A percentile compares a stretch with the other conserved stretches of the same genome.
These are phyloP conservation scores for Marisa cornuarietis DNA, from an alignment of 1,140 invertebrate species.

Conservation along the genomic window DNA sequence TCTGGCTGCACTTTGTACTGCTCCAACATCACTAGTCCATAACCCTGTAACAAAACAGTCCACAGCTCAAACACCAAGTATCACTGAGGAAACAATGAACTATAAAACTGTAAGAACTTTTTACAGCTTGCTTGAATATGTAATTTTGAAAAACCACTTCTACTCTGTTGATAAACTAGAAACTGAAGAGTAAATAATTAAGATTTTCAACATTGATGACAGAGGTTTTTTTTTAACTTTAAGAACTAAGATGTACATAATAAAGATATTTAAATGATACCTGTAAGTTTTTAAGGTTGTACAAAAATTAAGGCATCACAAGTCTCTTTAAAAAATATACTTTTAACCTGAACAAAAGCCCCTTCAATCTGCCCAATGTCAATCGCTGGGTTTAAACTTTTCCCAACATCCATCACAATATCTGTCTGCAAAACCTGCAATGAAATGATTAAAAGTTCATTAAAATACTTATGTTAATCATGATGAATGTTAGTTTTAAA, in stretches of 20 bases:
- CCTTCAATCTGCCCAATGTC: conserved; percentile 97
- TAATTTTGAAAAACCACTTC: background rate
- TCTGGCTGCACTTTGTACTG: conserved; percentile 85
- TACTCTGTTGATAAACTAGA: background rate
- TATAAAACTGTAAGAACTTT: background rate
- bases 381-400: conserved; percentile 93
- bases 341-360: conserved; percentile 79
- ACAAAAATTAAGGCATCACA: background rate
- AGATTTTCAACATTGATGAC: background rate
- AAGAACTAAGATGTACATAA: background rate
- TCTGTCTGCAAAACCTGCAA: conserved; percentile 82
- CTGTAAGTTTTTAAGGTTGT: too few relatives aligned
- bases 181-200: background rate
- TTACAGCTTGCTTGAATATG: background rate
- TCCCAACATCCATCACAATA: conserved; percentile 94
- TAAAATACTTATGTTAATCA: too few relatives aligned
- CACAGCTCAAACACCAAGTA: conserved; percentile 91
- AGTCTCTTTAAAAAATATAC: background rate
- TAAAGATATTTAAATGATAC: background rate
- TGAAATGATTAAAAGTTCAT: too few relatives aligned
- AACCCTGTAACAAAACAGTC: conserved; percentile 81
- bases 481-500: background rate
- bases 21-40: conserved; percentile 89
- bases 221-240: background rate
- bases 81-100: conserved; percentile 67